Conservation (phyloP, 2,113 vertebrate species). For the Pygoscelis adeliae region DNA sequence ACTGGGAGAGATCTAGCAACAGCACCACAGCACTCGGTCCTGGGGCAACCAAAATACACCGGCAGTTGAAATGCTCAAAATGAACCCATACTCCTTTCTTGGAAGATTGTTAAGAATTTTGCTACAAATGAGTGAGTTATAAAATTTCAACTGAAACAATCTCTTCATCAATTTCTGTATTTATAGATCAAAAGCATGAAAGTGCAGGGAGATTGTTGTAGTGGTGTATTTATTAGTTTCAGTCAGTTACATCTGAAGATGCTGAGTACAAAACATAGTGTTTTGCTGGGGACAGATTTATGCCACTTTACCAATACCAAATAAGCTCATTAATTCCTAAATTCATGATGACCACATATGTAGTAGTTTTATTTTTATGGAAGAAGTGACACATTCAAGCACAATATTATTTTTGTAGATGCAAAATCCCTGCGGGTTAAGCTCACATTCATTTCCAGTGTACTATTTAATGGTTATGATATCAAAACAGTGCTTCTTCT, state of each 20-base stretch:
- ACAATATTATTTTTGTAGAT: neutral
- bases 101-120: neutral
- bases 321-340: neutral
- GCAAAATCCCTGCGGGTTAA: neutral
- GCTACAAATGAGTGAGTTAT: neutral
- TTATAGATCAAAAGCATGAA: neutral
- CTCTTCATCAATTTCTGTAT: neutral
- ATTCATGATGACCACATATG: neutral
- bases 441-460: neutral
- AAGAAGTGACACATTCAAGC: neutral
- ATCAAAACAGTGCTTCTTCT: constrained; percentile 4
- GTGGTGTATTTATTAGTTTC: neutral
- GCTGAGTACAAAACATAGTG: neutral
- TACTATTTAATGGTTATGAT: neutral
- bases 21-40: fast-evolving
- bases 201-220: neutral
- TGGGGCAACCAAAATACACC: neutral
- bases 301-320: neutral
- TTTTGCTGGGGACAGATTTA: neutral
- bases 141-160: neutral
- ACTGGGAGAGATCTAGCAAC: neutral
- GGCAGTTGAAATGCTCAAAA: neutral
- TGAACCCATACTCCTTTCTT: neutral
- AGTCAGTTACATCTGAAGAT: neutral
- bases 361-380: neutral